These are phyloP conservation scores for Oophaga sylvatica DNA, from an alignment of 2,797 vertebrate genomes.

Conservation along the genomic window DNA sequence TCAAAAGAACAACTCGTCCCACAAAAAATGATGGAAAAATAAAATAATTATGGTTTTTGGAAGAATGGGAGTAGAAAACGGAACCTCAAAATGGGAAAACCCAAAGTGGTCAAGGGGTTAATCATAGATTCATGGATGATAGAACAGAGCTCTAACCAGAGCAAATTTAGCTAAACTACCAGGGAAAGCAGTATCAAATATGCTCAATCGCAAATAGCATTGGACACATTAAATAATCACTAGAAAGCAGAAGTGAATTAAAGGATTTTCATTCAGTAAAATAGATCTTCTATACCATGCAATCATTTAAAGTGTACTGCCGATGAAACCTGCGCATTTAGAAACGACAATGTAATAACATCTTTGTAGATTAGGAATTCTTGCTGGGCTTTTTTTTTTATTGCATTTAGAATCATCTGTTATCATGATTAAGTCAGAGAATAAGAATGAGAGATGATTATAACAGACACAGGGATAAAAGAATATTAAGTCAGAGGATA, in stretches of 20 bases:
- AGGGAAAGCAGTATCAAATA: background rate
- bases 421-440: conserved; percentile 18
- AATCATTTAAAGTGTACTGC: conserved; percentile 41
- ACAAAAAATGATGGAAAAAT: no score
- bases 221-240: conserved; percentile 14
- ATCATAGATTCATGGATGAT: background rate
- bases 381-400: conserved; percentile 29
- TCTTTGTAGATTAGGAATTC: conserved; percentile 39
- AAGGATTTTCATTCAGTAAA: conserved; percentile 28
- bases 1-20: no score
- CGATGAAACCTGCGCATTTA: conserved; percentile 36
- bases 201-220: background rate
- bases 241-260: conserved; percentile 36
- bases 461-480: conserved; percentile 5
- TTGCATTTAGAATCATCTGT: conserved; percentile 29
- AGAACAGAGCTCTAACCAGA: background rate
- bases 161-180: background rate
- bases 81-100: background rate
- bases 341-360: conserved; percentile 23
- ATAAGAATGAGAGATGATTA: conserved; percentile 35
- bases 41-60: no score
- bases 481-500: conserved; percentile 11
- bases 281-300: conserved; percentile 1
- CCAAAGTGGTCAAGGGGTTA: no score
- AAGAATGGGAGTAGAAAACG: no score